Conservation (phyloP, 2,113 vertebrate species). For the Petaurus breviceps region DNA sequence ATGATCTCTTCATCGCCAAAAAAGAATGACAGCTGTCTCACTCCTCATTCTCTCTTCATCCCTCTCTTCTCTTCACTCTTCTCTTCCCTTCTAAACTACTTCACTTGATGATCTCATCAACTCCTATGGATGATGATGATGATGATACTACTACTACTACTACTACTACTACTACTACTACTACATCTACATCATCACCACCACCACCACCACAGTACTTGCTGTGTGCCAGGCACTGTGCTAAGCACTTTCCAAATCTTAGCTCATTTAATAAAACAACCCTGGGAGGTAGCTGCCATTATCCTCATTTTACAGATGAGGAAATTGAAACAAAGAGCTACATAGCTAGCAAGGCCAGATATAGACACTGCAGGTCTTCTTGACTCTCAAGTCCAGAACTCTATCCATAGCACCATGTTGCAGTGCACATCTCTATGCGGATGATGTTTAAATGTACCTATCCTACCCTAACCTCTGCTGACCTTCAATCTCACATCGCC, state of each 20-base stretch:
- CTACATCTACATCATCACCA: too few relatives aligned
- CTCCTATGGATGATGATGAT: neutral
- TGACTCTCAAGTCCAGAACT: too few relatives aligned
- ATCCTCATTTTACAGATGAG: neutral
- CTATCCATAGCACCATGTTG: too few relatives aligned
- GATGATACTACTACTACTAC: too few relatives aligned
- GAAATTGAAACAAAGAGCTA: neutral
- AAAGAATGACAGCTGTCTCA: neutral
- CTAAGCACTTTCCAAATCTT: neutral
- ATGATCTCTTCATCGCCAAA: neutral
- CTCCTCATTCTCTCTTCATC: neutral
- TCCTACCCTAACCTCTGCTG: too few relatives aligned
- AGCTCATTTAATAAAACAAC: neutral
- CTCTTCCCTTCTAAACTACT: neutral
- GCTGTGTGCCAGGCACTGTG: neutral
- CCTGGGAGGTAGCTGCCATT: neutral
- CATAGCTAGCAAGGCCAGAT: too few relatives aligned
- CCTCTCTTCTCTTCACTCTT: neutral
- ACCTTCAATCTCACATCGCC: too few relatives aligned
- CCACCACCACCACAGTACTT: neutral
- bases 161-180: too few relatives aligned
- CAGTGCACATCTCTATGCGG: too few relatives aligned
- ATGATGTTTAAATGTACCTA: too few relatives aligned
- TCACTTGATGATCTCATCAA: neutral
- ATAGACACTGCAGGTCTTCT: too few relatives aligned